Conservation (phyloP, 1,140 invertebrate species). For the Phenacoccus solenopsis region DNA sequence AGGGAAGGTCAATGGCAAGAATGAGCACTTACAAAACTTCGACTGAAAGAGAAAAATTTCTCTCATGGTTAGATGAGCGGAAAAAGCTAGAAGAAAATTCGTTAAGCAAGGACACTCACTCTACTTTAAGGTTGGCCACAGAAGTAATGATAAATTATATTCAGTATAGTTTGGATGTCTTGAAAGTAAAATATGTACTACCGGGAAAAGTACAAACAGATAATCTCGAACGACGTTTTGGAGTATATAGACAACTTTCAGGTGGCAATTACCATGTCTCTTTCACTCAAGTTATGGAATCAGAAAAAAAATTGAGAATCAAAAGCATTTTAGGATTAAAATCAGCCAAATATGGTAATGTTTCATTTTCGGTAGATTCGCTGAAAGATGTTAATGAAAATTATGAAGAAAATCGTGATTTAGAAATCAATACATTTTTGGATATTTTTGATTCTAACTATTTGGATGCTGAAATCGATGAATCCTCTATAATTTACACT, state of each 20-base stretch:
- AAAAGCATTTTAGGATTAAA: background rate
- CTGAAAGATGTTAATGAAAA: background rate
- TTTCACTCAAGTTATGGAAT: background rate
- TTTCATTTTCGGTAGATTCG: background rate
- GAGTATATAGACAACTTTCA: background rate
- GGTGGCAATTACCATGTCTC: constrained; percentile 5
- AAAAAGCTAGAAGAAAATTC: no score
- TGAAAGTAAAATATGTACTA: background rate
- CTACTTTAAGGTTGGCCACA: background rate
- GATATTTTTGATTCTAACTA: background rate
- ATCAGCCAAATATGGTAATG: background rate
- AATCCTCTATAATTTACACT: background rate
- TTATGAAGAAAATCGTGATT: no score
- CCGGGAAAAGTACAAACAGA: constrained; percentile 12
- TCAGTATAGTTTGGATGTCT: no score
- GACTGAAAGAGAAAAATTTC: no score
- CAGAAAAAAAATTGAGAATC: constrained; percentile 4
- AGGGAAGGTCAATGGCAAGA: no score
- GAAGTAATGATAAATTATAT: background rate
- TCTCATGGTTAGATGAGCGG: no score
- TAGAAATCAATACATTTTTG: no score
- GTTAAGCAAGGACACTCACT: background rate
- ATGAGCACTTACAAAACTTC: no score
- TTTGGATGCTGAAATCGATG: background rate
- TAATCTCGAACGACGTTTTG: background rate